Conservation (phyloP, 92 coral and sea anemone species). For the Bergia puertoricense region DNA sequence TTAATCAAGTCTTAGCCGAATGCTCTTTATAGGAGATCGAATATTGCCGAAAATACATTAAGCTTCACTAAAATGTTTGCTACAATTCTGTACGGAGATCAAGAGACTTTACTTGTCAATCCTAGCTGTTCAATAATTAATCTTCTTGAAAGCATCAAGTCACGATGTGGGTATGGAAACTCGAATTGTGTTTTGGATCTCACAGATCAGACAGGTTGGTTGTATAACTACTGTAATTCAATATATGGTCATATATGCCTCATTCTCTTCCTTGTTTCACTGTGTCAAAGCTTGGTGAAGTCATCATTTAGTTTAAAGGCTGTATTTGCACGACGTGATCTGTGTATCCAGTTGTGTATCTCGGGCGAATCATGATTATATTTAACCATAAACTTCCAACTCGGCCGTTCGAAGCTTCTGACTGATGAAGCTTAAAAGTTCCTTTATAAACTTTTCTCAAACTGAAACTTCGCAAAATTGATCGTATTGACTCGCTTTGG, state of each 20-base stretch:
- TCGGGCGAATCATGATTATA: no score
- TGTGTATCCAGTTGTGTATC: no score
- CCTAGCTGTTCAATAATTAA: slow-evolving; percentile 87
- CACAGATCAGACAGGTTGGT: slow-evolving; percentile 94
- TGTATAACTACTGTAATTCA: background rate
- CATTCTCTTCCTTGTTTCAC: background rate
- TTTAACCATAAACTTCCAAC: no score
- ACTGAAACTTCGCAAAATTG: no score
- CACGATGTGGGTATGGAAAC: slow-evolving; percentile 81
- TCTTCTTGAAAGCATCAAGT: slow-evolving; percentile 75
- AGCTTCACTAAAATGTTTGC: slow-evolving; percentile 67
- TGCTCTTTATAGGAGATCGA: background rate
- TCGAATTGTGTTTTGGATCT: slow-evolving; percentile 73
- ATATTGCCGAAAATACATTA: background rate
- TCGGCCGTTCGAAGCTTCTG: no score
- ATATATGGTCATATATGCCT: background rate
- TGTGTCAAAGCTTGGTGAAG: background rate
- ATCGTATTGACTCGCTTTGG: no score
- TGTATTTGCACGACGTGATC: no score
- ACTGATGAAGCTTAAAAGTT: no score
- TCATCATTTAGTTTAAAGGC: no score
- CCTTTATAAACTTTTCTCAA: no score
- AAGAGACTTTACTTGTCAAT: slow-evolving; percentile 84
- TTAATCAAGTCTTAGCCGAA: background rate
- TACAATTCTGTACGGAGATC: slow-evolving; percentile 83